Base-by-base conservation (phyloP, 2,888 invertebrate genomes). In the Polydrusus cervinus region DNA sequence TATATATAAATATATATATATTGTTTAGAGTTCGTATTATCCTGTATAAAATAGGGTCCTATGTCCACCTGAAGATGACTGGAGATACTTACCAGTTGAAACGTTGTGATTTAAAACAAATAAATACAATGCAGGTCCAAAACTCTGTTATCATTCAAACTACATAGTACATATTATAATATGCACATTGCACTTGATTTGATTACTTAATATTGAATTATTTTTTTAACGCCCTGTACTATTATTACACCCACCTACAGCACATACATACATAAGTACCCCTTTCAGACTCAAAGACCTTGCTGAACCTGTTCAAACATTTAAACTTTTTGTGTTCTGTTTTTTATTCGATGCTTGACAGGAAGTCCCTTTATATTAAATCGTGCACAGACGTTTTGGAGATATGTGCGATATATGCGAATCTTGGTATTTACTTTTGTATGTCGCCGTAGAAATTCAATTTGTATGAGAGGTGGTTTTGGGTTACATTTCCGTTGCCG, bases 271-370 rank as follows among this genome's bases (percentile, higher is more conserved):
- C 11, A 13, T 9, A 47, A 5, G 20, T 62, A 60, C 53, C 70
- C 70, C 70, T 51, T 70, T 70, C 53, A 13, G 38, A 53, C 65
- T 66, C 65, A 71, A 75, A 71, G 66, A 30, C 62, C 53, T 49
- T 62, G 70, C 53, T 70, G 71, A 71, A 75, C 75, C 75, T 75
- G 75, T 75, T 75, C 75, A 75, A 75, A 75, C 75, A 75, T 71
- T 71, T 66, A 67, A 75, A 66, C 61, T 71, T 75, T 70, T 69
- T 70, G 60, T 75, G 60, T 60, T 49, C 75, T 53, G 51, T 75
- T 67, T 68, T 75, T 75, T 66, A 66, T 60, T 65, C 38, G 61
- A 43, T 49, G 47, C 49, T 62, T 40, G 70, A 70, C 75, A 75
- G 75, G 75, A 75, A 75, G 75, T 71, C 75, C 71, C 51, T 71